These are phyloP conservation scores for Arothron firmamentum DNA, from an alignment of 2,113 vertebrate species.

Conservation along the genomic window DNA sequence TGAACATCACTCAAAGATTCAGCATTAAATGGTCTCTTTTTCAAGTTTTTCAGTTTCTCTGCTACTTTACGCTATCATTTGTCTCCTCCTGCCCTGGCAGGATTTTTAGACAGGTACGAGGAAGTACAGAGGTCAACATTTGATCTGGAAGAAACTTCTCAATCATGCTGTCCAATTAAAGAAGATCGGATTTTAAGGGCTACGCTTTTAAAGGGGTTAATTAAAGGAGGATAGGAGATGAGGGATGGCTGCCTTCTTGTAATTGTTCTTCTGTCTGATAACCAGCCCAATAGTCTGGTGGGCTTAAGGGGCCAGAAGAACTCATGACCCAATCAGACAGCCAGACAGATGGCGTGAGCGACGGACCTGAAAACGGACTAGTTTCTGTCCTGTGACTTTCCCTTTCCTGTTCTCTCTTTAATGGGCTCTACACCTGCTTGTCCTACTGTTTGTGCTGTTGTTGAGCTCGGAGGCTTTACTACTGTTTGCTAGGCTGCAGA, in stretches of 20 bases:
- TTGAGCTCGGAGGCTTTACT: constrained; percentile 27
- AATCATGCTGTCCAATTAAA: too few species aligned
- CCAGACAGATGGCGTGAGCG: not conserved
- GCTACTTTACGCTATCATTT: too few species aligned
- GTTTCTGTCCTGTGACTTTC: not conserved
- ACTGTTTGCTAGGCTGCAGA: constrained; percentile 36
- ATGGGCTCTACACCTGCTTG: constrained; percentile 6
- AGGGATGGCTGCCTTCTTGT: not conserved
- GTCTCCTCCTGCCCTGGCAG: too few species aligned
- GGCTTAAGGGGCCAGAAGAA: not conserved
- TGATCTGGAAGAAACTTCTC: too few species aligned
- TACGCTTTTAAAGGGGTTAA: not conserved
- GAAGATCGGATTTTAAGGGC: too few species aligned
- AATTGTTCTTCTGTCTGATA: constrained; percentile 6
- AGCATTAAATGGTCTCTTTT: too few species aligned
- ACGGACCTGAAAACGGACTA: not conserved
- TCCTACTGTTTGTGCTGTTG: constrained; percentile 22
- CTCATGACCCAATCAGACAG: constrained; percentile 14
- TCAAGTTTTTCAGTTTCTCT: too few species aligned
- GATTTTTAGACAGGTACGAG: too few species aligned
- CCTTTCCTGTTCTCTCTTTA: not conserved
- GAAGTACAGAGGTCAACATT: too few species aligned
- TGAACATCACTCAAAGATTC: too few species aligned
- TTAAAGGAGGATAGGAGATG: not conserved
- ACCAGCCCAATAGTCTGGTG: not conserved